These are phyloP conservation scores for Scrobipalpa atriplicella DNA, from an alignment of 2,888 invertebrate genomes.

Conservation along the genomic window DNA sequence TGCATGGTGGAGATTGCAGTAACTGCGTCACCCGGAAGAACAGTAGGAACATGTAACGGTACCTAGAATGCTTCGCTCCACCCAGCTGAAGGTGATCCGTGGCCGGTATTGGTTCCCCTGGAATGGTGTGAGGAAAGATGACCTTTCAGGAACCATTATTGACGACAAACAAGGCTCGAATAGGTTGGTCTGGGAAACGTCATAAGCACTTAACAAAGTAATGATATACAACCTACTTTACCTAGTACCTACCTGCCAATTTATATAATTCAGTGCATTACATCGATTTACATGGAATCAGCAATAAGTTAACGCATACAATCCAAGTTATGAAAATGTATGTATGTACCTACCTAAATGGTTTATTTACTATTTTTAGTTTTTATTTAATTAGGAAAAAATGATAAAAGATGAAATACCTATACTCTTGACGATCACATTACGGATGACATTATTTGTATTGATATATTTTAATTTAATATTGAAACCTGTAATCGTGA, in stretches of 20 bases:
- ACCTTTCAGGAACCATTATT: constrained; percentile 55
- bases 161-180: constrained; percentile 53
- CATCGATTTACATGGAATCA: too few species aligned
- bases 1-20: constrained; percentile 37
- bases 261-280: constrained; percentile 2
- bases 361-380: too few species aligned
- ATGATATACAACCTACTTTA: background rate
- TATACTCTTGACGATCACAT: too few species aligned
- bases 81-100: constrained; percentile 57
- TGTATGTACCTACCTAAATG: too few species aligned
- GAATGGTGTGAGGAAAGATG: constrained; percentile 61
- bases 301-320: too few species aligned
- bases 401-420: too few species aligned
- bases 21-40: constrained; percentile 52
- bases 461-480: too few species aligned
- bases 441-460: too few species aligned
- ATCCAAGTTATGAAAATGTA: too few species aligned
- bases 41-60: constrained; percentile 50
- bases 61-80: constrained; percentile 61
- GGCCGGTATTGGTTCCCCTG: constrained; percentile 64
- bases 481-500: too few species aligned
- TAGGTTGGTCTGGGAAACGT: constrained; percentile 38
- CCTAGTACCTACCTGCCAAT: background rate
- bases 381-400: too few species aligned
- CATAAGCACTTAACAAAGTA: constrained; percentile 6